A percentile compares a stretch with the other conserved stretches of the same genome.
phyloP scores from a whole-genome alignment of 2,888 invertebrate species.

The Nebria brevicollis region DNA sequence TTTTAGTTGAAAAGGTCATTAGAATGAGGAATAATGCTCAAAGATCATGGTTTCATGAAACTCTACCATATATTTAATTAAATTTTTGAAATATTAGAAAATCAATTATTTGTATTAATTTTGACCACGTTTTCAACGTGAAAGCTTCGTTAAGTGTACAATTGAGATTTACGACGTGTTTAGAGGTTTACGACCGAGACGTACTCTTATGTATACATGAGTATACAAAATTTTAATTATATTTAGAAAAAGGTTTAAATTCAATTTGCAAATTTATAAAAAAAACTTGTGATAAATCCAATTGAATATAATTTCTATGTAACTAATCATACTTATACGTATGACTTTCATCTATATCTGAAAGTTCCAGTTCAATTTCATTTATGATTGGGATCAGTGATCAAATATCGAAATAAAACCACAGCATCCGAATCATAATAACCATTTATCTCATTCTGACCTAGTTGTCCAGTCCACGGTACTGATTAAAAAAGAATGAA shows the following conservation, averaged over 20 bases:
- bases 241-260: neutral
- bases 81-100: no score
- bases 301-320: neutral
- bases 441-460: neutral
- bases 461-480: neutral
- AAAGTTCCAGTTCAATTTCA: neutral
- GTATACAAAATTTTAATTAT: no score
- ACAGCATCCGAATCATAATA: neutral
- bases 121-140: no score
- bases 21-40: neutral
- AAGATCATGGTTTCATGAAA: neutral
- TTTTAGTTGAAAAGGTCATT: neutral
- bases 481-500: neutral
- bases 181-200: no score
- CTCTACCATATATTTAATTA: neutral
- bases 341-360: neutral
- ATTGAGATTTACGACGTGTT: no score
- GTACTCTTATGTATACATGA: no score
- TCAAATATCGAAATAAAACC: slow-evolving; percentile 1
- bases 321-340: neutral
- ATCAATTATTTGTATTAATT: no score
- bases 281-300: neutral
- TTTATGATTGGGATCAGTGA: neutral
- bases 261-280: neutral
- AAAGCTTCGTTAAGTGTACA: no score